A percentile compares a stretch with the other conserved stretches of the same genome.
Evolutionary conservation across 2,888 invertebrate species (phyloP).

Genomic region (Glaucopsyche alexis): DNA sequence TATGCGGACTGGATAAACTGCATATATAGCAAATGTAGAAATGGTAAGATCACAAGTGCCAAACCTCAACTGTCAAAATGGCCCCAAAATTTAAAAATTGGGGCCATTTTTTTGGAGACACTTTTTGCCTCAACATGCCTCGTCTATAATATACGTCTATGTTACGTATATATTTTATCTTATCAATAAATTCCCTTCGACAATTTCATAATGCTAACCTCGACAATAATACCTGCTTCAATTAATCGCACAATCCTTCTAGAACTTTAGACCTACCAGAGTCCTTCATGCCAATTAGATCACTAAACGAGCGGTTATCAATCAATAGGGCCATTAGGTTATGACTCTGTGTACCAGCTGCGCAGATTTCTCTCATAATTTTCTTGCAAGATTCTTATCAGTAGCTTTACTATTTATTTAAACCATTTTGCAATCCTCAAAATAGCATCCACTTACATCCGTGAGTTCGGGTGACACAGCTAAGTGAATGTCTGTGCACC

Average conservation of each 20-base stretch:
- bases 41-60: no score
- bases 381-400: constrained; percentile 72
- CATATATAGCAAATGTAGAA: no score
- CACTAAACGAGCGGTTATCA: neutral
- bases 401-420: constrained; percentile 61
- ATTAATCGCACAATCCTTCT: neutral
- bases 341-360: neutral
- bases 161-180: no score
- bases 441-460: constrained; percentile 81
- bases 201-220: neutral
- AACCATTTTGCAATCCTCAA: constrained; percentile 74
- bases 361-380: constrained; percentile 83
- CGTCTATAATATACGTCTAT: no score
- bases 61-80: no score
- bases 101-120: no score
- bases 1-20: no score
- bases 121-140: no score
- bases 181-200: no score
- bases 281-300: neutral
- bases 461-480: constrained; percentile 75
- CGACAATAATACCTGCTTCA: neutral
- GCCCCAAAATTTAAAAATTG: no score
- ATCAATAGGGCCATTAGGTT: neutral
- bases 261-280: neutral
- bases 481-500: constrained; percentile 76